Base-by-base conservation (phyloP, 2,113 vertebrate genomes). In the Cavia porcellus region DNA sequence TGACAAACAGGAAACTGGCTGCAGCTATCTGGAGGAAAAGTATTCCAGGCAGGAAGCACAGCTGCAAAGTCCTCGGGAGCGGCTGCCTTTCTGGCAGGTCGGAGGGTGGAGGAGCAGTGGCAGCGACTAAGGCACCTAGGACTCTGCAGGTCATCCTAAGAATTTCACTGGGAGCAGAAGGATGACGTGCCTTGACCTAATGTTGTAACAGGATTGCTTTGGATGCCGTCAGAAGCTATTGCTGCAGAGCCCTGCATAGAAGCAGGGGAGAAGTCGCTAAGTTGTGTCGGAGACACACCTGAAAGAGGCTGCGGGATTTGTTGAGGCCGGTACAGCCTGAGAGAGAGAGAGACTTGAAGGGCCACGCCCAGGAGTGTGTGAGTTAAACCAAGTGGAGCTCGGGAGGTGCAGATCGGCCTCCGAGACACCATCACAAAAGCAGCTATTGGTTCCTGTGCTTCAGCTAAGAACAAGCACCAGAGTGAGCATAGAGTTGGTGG, bases 261-360 rank as follows among this genome's bases (percentile, higher is more conserved):
- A 81, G 22, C 74, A 87, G 35, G 61, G 50, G 59, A 81, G 42
- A 92, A 66, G 45, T 59, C 30, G 17, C 1, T 17, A 64, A 90
- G 24, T 61, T 22, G 45, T 15, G 84, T 45, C 90, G 90, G 72
- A 45, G 52, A 32, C 11, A 14, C 55, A 38, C 86, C 70, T 89
- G 68, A 35, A 61, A 94, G 59, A 62, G 10, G 22, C 68, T 87
- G 22, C 10, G 59, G 68, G 32, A 64, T 70, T 82, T 96, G 45
- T 38, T 70, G 80, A 80, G 42, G 61, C 70, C 59, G 52, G 62
- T 57, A 25, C n/a, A 72, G 24, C 42, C 1, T 74, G 22, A 92
- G 32, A 77, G 42, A 79, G 61, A 86, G 61, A 68, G 66, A 86
- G 83, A 89, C n/a, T 64, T 75, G 80, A 90, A 50, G 86, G 47